Percentiles rank a stretch among this genome's conserved stretches.
phyloP scores from a whole-genome alignment of 2,113 vertebrate genomes.

The Cololabis saira region DNA sequence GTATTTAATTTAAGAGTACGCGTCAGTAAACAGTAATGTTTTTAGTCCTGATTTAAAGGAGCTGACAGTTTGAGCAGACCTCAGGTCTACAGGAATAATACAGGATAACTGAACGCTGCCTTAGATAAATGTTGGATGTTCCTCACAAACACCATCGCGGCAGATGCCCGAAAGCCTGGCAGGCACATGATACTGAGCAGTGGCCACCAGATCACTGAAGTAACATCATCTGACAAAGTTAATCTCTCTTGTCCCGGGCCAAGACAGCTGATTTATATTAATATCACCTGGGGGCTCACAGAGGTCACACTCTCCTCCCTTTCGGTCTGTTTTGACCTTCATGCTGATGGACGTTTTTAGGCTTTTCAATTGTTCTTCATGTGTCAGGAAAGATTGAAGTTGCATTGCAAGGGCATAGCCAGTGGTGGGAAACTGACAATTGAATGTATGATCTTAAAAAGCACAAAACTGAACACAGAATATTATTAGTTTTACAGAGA shows the following conservation, averaged over 20 bases:
- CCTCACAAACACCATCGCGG: slow-evolving; percentile 2
- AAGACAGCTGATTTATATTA: slow-evolving; percentile 65
- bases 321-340: slow-evolving; percentile 37
- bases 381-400: too few species aligned
- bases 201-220: slow-evolving; percentile 18
- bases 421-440: too few species aligned
- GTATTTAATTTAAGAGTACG: too few species aligned
- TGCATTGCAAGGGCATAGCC: too few species aligned
- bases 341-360: not conserved
- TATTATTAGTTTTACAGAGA: too few species aligned
- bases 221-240: slow-evolving; percentile 36
- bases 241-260: slow-evolving; percentile 50
- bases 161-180: slow-evolving; percentile 9
- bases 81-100: too few species aligned
- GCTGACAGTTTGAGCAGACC: too few species aligned
- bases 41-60: too few species aligned
- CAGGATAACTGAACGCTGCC: too few species aligned
- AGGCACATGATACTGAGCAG: slow-evolving; percentile 13
- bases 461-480: not conserved
- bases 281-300: slow-evolving; percentile 45
- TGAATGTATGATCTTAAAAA: not conserved
- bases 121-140: slow-evolving; percentile 4
- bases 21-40: too few species aligned
- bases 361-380: too few species aligned
- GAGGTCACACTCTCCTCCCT: not conserved